Percentiles rank a stretch among this genome's conserved stretches.
These are phyloP conservation scores for Drosophila takahashii DNA, from an alignment of 1,140 invertebrate species.

Conservation along the genomic window DNA sequence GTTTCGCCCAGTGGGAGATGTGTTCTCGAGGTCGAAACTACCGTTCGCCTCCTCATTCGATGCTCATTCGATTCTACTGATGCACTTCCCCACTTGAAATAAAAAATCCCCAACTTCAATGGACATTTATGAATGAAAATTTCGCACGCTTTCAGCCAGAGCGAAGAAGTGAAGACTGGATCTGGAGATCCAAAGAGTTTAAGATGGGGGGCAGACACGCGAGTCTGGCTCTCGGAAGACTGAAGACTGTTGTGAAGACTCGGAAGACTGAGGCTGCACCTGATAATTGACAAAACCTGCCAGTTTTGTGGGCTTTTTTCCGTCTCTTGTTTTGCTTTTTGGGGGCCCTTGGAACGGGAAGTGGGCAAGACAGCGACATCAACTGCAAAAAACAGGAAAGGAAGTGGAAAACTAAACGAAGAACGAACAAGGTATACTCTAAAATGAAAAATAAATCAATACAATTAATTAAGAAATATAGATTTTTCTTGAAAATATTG, in stretches of 20 bases:
- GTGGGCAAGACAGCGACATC: constrained; percentile 53
- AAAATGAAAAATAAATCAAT: too few species aligned
- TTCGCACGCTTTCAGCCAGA: constrained; percentile 59
- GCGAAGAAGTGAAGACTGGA: background rate
- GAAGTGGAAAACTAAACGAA: background rate
- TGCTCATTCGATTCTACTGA: background rate
- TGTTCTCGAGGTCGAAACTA: background rate
- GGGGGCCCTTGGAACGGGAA: constrained; percentile 41
- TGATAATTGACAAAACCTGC: constrained; percentile 81
- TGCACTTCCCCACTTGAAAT: too few species aligned
- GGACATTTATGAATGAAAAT: constrained; percentile 75
- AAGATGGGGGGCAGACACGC: constrained; percentile 10
- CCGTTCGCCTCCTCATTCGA: constrained; percentile 46
- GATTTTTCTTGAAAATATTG: too few species aligned
- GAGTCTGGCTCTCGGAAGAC: background rate
- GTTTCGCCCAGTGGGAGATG: constrained; percentile 49
- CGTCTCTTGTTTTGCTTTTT: constrained; percentile 14
- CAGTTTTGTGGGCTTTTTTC: constrained; percentile 45
- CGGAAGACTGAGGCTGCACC: constrained; percentile 43
- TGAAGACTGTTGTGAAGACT: background rate
- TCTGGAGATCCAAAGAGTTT: background rate
- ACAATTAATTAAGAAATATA: too few species aligned
- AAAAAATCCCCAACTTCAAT: constrained; percentile 8
- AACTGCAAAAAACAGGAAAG: constrained; percentile 19
- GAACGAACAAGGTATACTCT: background rate